Base-by-base conservation (phyloP, 2,797 vertebrate genomes). In the Mallotus villosus region DNA sequence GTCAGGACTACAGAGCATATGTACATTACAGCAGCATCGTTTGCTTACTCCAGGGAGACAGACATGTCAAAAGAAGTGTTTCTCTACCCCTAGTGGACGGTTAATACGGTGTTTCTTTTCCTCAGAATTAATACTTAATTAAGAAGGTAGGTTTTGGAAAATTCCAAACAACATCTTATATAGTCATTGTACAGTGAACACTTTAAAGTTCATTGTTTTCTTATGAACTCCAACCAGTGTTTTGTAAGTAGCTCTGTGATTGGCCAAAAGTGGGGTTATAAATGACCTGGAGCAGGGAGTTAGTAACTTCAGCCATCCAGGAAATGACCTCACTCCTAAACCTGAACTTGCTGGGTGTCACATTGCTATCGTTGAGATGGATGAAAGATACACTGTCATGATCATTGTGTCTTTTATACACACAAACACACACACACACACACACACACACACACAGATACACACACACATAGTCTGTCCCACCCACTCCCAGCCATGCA, bases 291-390 rank as follows among this genome's bases (percentile, higher is more conserved):
- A 64, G 49, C 68, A 58, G 63, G 62, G 51, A 78, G 74, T 81
- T 72, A 84, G 25, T 61, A 53, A 49, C 84, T 82, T 67, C 81
- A 77, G 78, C 58, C 74, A 66, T 64, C 68, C 66, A 78, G 76
- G 80, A 91, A 82, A 73, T 85, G 76, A 89, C 78, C 73, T 86
- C 80, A 84, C 71, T 62, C 46, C 68, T 68, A 14, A 16, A 63
- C 41, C 73, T 69, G 60, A 72, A 74, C 79, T 73, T 73, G 70
- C 22, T 73, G 64, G 71, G 72, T 78, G 76, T 74, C 63, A 74
- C 60, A 57, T 75, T 67, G 60, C 37, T 61, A 41, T 59, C 55
- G 37, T 61, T 64, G 70, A 71, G 49, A 71, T 65, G 66, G 22
- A 71, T 29, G 27, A 29, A 29, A 29, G 27, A 29, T 25, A 76